These are phyloP conservation scores for Schizothorax lantsangensis DNA, from an alignment of 2,797 vertebrate genomes.

Conservation along the genomic window DNA sequence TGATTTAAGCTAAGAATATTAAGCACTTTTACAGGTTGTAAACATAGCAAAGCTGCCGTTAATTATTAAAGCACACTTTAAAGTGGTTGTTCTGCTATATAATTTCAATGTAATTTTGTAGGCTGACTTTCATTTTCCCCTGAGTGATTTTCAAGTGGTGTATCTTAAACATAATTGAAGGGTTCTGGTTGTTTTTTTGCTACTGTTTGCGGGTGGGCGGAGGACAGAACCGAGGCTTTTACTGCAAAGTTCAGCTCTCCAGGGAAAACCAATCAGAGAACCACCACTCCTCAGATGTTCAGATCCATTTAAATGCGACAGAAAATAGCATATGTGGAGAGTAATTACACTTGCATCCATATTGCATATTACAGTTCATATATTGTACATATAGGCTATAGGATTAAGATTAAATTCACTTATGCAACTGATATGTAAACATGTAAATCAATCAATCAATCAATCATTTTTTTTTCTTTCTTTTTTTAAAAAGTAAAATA, in stretches of 20 bases:
- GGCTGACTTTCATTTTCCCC: constrained; percentile 43
- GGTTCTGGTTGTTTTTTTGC: constrained; percentile 26
- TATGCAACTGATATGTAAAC: not conserved
- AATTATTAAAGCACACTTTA: constrained; percentile 28
- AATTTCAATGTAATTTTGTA: constrained; percentile 41
- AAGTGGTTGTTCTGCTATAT: constrained; percentile 27
- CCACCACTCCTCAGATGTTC: constrained; percentile 53
- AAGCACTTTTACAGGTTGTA: constrained; percentile 22
- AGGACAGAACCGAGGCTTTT: constrained; percentile 49
- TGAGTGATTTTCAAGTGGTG: constrained; percentile 44
- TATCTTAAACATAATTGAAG: constrained; percentile 49
- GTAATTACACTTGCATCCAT: constrained; percentile 61
- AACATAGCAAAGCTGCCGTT: not conserved
- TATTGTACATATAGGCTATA: not conserved
- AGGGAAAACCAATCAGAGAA: constrained; percentile 67
- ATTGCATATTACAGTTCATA: not conserved
- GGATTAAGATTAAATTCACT: not conserved
- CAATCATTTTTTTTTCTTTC: no score
- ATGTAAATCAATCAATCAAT: not conserved
- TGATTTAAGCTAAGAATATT: not conserved
- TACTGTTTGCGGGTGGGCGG: constrained; percentile 51
- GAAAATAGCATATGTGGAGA: constrained; percentile 57
- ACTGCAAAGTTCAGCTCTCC: constrained; percentile 55
- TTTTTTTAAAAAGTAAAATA: not conserved
- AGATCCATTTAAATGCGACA: constrained; percentile 65